These are phyloP conservation scores for Hydrotaea diabolus DNA, from an alignment of 2,888 invertebrate species.

Conservation along the genomic window DNA sequence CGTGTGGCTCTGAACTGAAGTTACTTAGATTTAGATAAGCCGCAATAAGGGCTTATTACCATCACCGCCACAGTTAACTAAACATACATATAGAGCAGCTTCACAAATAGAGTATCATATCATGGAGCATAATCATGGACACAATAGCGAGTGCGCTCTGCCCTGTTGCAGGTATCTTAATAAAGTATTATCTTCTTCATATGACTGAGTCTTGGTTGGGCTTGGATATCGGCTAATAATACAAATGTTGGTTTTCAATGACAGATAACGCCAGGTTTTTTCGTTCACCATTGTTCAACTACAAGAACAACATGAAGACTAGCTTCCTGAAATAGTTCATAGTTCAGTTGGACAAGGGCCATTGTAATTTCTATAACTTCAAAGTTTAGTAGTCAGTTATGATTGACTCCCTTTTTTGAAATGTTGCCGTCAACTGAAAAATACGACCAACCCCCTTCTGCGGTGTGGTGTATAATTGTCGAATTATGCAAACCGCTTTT, in stretches of 20 bases:
- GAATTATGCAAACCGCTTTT: background rate
- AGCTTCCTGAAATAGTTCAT: background rate
- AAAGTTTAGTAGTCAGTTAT: no score
- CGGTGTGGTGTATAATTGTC: background rate
- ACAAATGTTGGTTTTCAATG: conserved; percentile 25
- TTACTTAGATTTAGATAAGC: conserved; percentile 32
- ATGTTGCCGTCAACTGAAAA: no score
- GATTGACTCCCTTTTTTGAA: no score
- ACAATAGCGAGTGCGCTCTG: background rate
- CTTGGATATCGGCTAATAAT: background rate
- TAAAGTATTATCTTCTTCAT: background rate
- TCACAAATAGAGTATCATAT: conserved; percentile 6
- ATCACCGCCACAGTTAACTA: background rate
- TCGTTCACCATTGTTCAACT: no score
- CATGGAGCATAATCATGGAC: background rate
- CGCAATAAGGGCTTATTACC: conserved; percentile 29
- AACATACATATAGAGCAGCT: background rate
- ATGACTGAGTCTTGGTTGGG: no score
- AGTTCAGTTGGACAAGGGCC: background rate
- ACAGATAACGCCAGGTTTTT: background rate
- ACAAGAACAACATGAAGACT: no score
- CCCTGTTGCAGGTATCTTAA: conserved; percentile 1
- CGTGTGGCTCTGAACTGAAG: background rate
- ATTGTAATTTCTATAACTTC: no score
- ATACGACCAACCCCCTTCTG: background rate